Evolutionary conservation across 2,888 invertebrate species (phyloP).

Genomic region (Selenia dentaria): DNA sequence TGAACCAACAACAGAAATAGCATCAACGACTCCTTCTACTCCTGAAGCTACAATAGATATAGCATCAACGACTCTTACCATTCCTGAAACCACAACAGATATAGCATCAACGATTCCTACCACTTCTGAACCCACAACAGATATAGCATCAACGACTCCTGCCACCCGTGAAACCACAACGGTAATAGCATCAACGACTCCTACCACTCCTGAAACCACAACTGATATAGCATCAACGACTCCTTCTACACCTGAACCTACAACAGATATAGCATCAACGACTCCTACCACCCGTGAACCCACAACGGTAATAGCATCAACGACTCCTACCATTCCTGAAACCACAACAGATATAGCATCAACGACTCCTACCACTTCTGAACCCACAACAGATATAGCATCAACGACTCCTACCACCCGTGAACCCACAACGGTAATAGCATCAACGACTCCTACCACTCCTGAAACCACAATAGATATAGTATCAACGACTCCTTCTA

Average conservation of each 20-base stretch:
- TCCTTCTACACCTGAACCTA: too few relatives aligned
- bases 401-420: background rate
- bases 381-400: background rate
- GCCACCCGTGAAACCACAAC: background rate
- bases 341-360: background rate
- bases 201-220: background rate
- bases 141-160: background rate
- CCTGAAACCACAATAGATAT: background rate
- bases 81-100: background rate
- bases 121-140: constrained; percentile 5
- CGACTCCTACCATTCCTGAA: too few relatives aligned
- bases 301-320: background rate
- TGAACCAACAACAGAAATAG: too few relatives aligned
- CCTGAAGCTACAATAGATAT: background rate
- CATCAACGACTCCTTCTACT: too few relatives aligned
- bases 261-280: background rate
- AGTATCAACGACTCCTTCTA: background rate
- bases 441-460: background rate
- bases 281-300: background rate
- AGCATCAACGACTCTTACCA: background rate
- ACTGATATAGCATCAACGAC: too few relatives aligned
- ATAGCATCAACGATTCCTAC: background rate
- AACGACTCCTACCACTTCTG: background rate
- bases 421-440: background rate
- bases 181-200: background rate